Evolutionary conservation across 1,140 invertebrate genomes (phyloP).

Genomic region (Protaetia brevitarsis): DNA sequence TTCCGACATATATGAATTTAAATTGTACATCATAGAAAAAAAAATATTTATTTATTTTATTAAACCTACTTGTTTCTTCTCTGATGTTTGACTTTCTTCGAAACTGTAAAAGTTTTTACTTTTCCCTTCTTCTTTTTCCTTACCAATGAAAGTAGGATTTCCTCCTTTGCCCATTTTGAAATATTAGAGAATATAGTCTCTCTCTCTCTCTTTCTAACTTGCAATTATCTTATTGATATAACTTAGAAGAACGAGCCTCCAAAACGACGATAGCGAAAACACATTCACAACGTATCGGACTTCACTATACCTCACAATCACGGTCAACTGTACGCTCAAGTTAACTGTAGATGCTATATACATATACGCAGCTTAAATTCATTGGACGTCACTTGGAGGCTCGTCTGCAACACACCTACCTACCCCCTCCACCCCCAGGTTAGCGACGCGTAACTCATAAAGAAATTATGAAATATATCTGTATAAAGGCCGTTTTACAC

Average conservation of each 20-base stretch:
- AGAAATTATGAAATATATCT: no score
- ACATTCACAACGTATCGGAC: no score
- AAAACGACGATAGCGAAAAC: no score
- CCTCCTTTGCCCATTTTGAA: slow-evolving; percentile 6
- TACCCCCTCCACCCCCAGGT: neutral
- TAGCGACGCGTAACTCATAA: neutral
- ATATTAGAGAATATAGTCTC: no score
- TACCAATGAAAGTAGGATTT: neutral
- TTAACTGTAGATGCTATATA: neutral
- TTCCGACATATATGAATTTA: neutral
- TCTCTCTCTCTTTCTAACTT: no score
- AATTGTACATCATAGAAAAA: neutral
- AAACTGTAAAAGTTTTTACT: neutral
- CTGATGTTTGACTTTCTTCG: neutral
- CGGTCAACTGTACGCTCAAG: neutral
- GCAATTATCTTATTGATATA: no score
- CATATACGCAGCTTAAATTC: neutral
- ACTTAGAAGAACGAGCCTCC: no score
- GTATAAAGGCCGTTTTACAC: no score
- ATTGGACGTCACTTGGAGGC: neutral
- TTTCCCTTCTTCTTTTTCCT: neutral
- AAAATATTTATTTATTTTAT: neutral
- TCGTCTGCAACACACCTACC: neutral
- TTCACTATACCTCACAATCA: no score
- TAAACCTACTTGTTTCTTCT: neutral